These are phyloP conservation scores for Suillia variegata DNA, from an alignment of 2,888 invertebrate species.

Conservation along the genomic window DNA sequence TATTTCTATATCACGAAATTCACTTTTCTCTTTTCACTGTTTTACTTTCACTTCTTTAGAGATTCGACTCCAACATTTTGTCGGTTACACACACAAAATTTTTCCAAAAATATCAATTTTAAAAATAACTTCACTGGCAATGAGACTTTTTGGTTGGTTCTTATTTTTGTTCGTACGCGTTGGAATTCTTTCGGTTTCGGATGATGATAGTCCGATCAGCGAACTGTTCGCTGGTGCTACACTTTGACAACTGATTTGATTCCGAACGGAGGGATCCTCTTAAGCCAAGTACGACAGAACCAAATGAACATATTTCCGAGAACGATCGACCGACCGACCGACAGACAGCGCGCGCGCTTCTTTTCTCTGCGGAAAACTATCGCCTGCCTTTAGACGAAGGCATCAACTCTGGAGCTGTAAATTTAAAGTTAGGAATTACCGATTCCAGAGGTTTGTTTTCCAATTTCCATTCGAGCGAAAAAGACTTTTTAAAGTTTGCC, in stretches of 20 bases:
- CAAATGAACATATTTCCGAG: slow-evolving; percentile 4
- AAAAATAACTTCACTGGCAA: slow-evolving; percentile 45
- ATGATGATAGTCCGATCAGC: slow-evolving; percentile 31
- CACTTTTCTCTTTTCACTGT: not conserved
- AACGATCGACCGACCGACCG: not conserved
- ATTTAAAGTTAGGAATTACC: too few relatives aligned
- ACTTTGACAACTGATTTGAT: slow-evolving; percentile 44
- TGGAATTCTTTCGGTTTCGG: slow-evolving; percentile 31
- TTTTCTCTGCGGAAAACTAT: not conserved
- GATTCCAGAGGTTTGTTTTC: too few relatives aligned
- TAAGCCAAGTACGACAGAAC: slow-evolving; percentile 40
- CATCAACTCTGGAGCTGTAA: too few relatives aligned
- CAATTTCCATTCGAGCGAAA: too few relatives aligned
- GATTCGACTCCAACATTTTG: slow-evolving; percentile 14
- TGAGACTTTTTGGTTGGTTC: not conserved
- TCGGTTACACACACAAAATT: slow-evolving; percentile 7
- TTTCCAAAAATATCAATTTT: slow-evolving; percentile 53
- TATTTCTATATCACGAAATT: too few relatives aligned
- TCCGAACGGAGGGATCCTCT: slow-evolving; percentile 45
- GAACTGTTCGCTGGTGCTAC: slow-evolving; percentile 41
- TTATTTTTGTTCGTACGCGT: slow-evolving; percentile 12
- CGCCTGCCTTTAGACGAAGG: too few relatives aligned
- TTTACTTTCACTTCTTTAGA: slow-evolving; percentile 3
- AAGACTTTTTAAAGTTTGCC: too few relatives aligned
- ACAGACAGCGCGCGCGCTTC: not conserved